Percentiles rank a stretch among this genome's conserved stretches.
phyloP scores from a whole-genome alignment of 2,888 invertebrate species.

The Deroplatys truncata region DNA sequence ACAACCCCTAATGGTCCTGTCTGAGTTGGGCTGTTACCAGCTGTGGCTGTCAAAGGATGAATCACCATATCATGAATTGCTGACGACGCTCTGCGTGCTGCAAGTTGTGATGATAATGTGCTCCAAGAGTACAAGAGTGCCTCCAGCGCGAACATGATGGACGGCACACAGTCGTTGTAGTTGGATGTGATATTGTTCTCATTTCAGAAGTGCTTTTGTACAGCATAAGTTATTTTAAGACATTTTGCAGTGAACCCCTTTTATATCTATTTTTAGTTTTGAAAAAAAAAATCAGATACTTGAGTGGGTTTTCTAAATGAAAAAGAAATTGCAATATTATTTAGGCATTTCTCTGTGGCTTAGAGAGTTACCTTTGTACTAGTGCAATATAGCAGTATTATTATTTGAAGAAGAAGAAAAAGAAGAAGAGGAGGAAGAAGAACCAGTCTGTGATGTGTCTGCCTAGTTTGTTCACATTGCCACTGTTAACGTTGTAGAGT shows the following conservation, averaged over 20 bases:
- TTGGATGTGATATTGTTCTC: neutral
- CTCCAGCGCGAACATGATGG: conserved; percentile 9
- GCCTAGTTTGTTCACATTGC: neutral
- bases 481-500: neutral
- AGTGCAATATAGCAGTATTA: neutral
- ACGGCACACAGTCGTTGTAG: neutral
- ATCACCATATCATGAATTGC: conserved; percentile 5
- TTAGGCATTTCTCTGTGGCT: neutral
- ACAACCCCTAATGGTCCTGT: conserved; percentile 12
- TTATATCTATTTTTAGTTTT: conserved; percentile 5
- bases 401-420: neutral
- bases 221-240: neutral
- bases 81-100: neutral
- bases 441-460: neutral
- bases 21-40: neutral
- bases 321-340: neutral
- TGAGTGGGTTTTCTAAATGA: neutral
- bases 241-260: neutral
- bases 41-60: neutral
- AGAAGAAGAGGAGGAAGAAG: neutral
- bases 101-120: conserved; percentile 6
- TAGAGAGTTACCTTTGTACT: neutral
- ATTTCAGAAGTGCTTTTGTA: neutral
- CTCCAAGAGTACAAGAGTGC: conserved; percentile 11
- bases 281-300: neutral